phyloP scores from a whole-genome alignment of 2,797 vertebrate genomes.

The Pangasius djambal region DNA sequence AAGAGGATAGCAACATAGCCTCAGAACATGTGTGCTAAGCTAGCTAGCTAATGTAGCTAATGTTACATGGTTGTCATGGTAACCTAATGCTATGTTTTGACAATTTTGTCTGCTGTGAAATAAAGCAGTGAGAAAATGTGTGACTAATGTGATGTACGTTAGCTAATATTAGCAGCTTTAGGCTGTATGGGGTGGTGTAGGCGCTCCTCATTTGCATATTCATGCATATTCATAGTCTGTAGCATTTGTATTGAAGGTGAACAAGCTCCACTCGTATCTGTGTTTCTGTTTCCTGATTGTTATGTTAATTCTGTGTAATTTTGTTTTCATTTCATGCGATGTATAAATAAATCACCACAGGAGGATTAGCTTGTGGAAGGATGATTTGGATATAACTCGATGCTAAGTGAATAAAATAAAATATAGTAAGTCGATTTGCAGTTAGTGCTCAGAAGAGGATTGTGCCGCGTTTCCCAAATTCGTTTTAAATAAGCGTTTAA shows the following conservation, averaged over 20 bases:
- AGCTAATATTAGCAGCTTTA: neutral
- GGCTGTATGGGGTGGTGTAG: neutral
- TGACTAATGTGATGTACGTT: neutral
- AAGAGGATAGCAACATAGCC: neutral
- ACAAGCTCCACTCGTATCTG: too few species aligned
- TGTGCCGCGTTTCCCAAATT: neutral
- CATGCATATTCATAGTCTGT: neutral
- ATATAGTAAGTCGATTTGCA: neutral
- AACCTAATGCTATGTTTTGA: neutral
- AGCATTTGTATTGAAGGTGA: neutral
- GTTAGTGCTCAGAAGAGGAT: neutral
- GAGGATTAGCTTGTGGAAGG: neutral
- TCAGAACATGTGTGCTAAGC: neutral
- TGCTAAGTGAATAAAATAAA: constrained; percentile 4
- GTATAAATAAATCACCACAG: neutral
- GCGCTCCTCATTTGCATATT: neutral
- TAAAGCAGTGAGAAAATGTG: neutral
- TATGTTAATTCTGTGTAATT: neutral
- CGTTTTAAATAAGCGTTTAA: neutral
- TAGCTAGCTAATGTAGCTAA: neutral
- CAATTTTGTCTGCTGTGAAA: neutral
- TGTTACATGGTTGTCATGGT: neutral
- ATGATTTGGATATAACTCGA: constrained; percentile 15
- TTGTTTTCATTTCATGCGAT: too few species aligned
- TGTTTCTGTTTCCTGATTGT: neutral